phyloP scores from a whole-genome alignment of 2,113 vertebrate species.

The Nansenia antarctica region DNA sequence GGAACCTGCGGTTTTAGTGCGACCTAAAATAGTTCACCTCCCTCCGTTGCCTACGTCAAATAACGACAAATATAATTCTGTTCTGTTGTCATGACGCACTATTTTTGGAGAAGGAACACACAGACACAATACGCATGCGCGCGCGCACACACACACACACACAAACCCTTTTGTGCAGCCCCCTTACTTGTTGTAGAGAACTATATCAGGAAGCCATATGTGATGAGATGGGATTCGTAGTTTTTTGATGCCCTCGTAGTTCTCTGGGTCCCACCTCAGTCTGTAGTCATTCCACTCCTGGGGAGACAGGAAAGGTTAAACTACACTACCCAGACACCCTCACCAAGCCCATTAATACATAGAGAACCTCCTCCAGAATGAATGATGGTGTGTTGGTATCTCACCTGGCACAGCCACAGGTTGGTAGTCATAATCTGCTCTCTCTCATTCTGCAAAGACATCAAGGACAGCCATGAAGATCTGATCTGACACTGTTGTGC shows the following conservation, averaged over 20 bases:
- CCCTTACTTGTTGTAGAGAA: conserved; percentile 80
- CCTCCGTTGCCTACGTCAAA: too few relatives aligned
- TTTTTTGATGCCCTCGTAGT: conserved; percentile 79
- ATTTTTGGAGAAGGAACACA: not conserved
- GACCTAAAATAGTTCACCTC: not conserved
- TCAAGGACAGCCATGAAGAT: not conserved
- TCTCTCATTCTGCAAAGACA: conserved; percentile 72
- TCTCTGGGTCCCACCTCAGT: conserved; percentile 77
- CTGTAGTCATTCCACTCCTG: conserved; percentile 83
- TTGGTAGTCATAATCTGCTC: conserved; percentile 84
- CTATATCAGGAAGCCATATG: conserved; percentile 82
- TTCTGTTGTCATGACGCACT: not conserved
- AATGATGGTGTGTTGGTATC: not conserved
- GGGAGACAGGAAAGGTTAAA: not conserved
- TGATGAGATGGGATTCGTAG: conserved; percentile 77
- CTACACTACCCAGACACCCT: not conserved
- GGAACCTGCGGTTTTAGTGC: too few relatives aligned
- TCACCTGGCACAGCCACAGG: conserved; percentile 80
- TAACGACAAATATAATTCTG: not conserved
- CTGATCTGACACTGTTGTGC: not conserved
- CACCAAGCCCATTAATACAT: not conserved
- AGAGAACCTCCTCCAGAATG: not conserved
- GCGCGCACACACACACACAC: not conserved
- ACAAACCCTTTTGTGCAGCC: too few relatives aligned
- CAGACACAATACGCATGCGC: not conserved